Base-by-base conservation (phyloP, 2,888 invertebrate species). In the Reticulitermes lucifugus region DNA sequence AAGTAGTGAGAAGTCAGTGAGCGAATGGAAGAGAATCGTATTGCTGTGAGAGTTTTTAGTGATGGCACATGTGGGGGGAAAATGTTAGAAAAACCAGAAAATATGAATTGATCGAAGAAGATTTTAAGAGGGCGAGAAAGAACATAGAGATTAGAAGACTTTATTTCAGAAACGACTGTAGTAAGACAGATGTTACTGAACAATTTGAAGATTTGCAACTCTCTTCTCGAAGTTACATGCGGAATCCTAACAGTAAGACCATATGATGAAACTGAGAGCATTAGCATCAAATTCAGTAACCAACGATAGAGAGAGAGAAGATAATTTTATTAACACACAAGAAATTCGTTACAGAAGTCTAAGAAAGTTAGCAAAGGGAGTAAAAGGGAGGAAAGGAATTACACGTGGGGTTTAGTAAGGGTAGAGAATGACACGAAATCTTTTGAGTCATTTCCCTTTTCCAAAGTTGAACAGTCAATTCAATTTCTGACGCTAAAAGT, bases 321-420 rank as follows among this genome's bases (percentile, higher is more conserved):
- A 41, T 73, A 73, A 73, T 73, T 73, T 41, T 73, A 73, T 73
- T 73, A 73, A 73, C 73, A 73, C 73, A 21, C 41, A 29, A 70
- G 70, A 70, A 70, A 70, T 70, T 70, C 70, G 70, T 70, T 70
- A 70, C 70, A 70, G 70, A 9, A 70, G 2, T 70, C 70, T 70
- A 25, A 25, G n/a, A 14, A 70, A 25, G 2, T 25, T 1, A 12
- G 70, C 70, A 70, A 25, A 25, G 70, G 70, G 70, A 70, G 2
- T 70, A 25, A 25, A 70, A 70, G 70, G 25, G 6, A 29, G 70
- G 70, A 70, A 70, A 29, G 70, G 70, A 70, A 70, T 70, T 29
- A 25, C 25, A 25, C n/a, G 70, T 12, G 70, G 14, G 70, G 2
- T 6, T 70, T 41, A 21, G 35, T 7, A 73, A 41, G 12, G 29